A percentile compares a stretch with the other conserved stretches of the same genome.
phyloP scores from a whole-genome alignment of 64 coral and sea anemone genomes.

The Pachyseris speciosa region DNA sequence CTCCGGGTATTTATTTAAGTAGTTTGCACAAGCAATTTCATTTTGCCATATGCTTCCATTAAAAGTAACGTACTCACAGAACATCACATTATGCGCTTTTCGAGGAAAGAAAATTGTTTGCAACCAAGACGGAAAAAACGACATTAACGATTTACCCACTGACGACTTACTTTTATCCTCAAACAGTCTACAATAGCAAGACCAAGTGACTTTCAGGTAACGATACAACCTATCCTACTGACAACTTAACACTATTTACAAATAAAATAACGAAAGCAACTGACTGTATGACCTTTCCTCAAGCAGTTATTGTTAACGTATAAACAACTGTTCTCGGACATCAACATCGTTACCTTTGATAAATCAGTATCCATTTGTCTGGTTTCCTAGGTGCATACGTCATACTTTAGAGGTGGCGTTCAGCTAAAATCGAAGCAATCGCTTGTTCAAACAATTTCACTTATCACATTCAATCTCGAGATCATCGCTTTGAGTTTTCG shows the following conservation, averaged over 20 bases:
- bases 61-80: too few species aligned
- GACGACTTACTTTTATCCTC: slow-evolving; percentile 56
- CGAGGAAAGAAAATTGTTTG: background rate
- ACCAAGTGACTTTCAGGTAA: slow-evolving; percentile 49
- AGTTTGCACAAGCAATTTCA: too few species aligned
- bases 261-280: background rate
- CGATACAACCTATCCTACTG: background rate
- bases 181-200: slow-evolving; percentile 56
- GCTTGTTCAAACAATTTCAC: too few species aligned
- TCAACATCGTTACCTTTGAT: background rate
- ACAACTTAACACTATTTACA: background rate
- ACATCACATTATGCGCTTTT: background rate
- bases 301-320: too few species aligned
- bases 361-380: too few species aligned
- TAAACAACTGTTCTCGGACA: background rate
- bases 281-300: too few species aligned
- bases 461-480: background rate
- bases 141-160: background rate
- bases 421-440: background rate
- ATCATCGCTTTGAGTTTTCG: background rate
- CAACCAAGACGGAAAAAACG: background rate
- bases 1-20: too few species aligned
- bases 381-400: too few species aligned
- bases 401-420: background rate
- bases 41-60: too few species aligned